Conservation (phyloP, 2,888 invertebrate genomes). For the Eupithecia vulgata region DNA sequence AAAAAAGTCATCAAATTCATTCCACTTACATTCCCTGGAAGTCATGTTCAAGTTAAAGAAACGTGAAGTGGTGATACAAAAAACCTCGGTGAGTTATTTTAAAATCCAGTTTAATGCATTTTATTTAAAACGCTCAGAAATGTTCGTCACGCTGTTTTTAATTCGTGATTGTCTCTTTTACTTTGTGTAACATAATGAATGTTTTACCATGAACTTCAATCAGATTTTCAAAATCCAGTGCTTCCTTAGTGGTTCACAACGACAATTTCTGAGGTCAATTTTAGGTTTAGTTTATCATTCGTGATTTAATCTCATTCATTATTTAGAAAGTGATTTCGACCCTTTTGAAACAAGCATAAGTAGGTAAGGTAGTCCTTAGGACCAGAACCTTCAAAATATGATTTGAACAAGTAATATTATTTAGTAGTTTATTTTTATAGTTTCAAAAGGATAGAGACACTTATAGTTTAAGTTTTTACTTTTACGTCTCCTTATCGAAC, state of each 20-base stretch:
- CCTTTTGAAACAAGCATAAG: conserved; percentile 57
- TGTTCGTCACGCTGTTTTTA: conserved; percentile 46
- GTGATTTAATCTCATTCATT: conserved; percentile 68
- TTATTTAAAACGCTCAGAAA: conserved; percentile 71
- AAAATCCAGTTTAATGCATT: conserved; percentile 73
- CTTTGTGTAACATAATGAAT: neutral
- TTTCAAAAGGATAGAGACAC: conserved; percentile 62
- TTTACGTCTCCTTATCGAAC: conserved; percentile 83
- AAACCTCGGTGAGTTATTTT: conserved; percentile 74
- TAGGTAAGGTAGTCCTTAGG: neutral
- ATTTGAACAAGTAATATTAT: neutral
- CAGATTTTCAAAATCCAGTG: neutral
- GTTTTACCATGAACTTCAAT: neutral
- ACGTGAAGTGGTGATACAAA: conserved; percentile 80
- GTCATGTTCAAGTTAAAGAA: conserved; percentile 71
- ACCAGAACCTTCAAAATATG: neutral
- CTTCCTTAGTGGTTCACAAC: conserved; percentile 57
- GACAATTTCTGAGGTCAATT: conserved; percentile 58
- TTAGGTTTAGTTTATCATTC: conserved; percentile 69
- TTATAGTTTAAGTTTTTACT: conserved; percentile 56
- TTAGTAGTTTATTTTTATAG: neutral
- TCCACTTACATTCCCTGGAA: conserved; percentile 82
- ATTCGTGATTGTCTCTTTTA: neutral
- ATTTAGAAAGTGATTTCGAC: conserved; percentile 68
- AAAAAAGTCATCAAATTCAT: conserved; percentile 79